These are phyloP conservation scores for Gortyna flavago DNA, from an alignment of 2,888 invertebrate genomes.

Conservation along the genomic window DNA sequence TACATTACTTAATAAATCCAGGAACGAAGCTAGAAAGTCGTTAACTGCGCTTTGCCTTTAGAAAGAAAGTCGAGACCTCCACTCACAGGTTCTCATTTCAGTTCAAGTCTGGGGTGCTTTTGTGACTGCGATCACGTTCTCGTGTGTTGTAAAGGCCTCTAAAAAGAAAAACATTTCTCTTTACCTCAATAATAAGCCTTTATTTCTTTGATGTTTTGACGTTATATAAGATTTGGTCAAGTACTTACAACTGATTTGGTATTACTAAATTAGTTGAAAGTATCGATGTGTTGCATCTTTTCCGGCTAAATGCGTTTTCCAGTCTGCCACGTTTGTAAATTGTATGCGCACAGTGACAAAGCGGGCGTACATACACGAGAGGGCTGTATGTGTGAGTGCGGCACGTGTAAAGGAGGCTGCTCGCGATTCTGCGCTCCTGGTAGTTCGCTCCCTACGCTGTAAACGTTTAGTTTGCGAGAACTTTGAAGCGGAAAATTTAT, in stretches of 20 bases:
- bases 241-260: neutral
- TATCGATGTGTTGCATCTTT: slow-evolving; percentile 82
- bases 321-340: slow-evolving; percentile 81
- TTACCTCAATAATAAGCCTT: slow-evolving; percentile 69
- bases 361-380: slow-evolving; percentile 67
- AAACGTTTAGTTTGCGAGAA: slow-evolving; percentile 83
- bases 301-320: slow-evolving; percentile 83
- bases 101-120: slow-evolving; percentile 77
- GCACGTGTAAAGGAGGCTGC: slow-evolving; percentile 79
- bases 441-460: slow-evolving; percentile 79
- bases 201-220: slow-evolving; percentile 46
- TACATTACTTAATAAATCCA: slow-evolving; percentile 84
- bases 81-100: slow-evolving; percentile 82
- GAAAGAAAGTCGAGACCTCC: slow-evolving; percentile 83
- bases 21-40: slow-evolving; percentile 80
- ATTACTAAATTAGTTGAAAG: slow-evolving; percentile 54
- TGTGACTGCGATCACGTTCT: slow-evolving; percentile 71
- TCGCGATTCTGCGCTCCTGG: slow-evolving; percentile 75
- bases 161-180: slow-evolving; percentile 69
- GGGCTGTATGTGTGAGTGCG: slow-evolving; percentile 78
- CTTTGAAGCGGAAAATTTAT: slow-evolving; percentile 84
- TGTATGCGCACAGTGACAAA: slow-evolving; percentile 70
- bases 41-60: slow-evolving; percentile 81
- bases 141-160: slow-evolving; percentile 73
- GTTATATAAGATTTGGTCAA: slow-evolving; percentile 11